Evolutionary conservation across 2,797 vertebrate species (phyloP).

Genomic region (Sebastes kiyomatsui): DNA sequence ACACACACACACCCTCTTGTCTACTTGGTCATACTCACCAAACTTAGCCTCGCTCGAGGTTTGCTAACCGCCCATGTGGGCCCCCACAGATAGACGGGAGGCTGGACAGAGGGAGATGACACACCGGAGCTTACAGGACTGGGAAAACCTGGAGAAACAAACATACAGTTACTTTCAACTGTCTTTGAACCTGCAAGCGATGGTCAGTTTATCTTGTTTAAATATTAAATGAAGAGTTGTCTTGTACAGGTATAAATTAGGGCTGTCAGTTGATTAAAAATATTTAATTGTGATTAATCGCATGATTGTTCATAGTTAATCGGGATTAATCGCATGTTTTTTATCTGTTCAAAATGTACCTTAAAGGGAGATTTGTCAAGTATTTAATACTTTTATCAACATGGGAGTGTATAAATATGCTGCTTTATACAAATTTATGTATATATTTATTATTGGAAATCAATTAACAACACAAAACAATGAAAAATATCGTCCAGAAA

Average conservation of each 20-base stretch:
- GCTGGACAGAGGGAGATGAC: conserved; percentile 64
- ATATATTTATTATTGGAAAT: too few relatives aligned
- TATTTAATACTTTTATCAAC: too few relatives aligned
- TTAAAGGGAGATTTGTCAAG: too few relatives aligned
- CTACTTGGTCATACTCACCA: conserved; percentile 60
- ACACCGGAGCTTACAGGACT: conserved; percentile 57
- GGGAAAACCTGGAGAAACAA: conserved; percentile 62
- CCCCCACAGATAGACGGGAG: conserved; percentile 71
- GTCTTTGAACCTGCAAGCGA: conserved; percentile 85
- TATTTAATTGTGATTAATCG: too few relatives aligned
- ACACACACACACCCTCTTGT: neutral
- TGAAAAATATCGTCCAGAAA: accelerated
- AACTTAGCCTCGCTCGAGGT: conserved; percentile 70
- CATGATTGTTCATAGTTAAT: too few relatives aligned
- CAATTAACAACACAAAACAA: too few relatives aligned
- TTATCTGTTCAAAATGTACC: too few relatives aligned
- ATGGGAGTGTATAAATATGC: too few relatives aligned
- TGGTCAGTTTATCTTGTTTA: conserved; percentile 69
- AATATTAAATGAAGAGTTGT: neutral
- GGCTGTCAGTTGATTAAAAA: too few relatives aligned
- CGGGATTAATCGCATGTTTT: too few relatives aligned
- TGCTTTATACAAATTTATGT: too few relatives aligned
- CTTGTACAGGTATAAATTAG: neutral
- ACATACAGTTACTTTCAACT: conserved; percentile 28
- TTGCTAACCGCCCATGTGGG: conserved; percentile 55